Evolutionary conservation across 2,797 vertebrate species (phyloP), one percentile per base, ranked within the genome.

Genomic region (Hippocampus kuda): DNA sequence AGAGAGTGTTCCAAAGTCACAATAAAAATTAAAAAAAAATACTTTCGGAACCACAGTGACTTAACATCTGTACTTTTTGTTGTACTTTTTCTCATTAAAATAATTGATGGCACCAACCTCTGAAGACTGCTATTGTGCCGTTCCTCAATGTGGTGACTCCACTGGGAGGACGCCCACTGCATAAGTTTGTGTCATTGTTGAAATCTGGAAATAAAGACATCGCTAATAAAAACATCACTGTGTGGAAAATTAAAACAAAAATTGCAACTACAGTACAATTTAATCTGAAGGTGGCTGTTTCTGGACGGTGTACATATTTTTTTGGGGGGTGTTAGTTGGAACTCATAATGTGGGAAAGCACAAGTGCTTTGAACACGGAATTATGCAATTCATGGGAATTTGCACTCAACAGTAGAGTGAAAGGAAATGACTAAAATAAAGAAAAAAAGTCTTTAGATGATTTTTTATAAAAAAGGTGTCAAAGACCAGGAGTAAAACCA

Each of bases 51-150:
- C n/a, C 44, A 18, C 24, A 18, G 4, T 16, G 62, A 64, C 42
- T 64, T 34, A 12, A 61, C 59, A 24, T 54, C 1, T 38, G 7
- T 22, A 30, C 24, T 49, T 49, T 18, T 49, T 27, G 24, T 6
- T 13, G 18, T 41, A 2, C 34, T 11, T 22, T 15, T n/a, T 42
- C 41, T 59, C 1, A 65, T 68, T 13, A 22, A 3, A 44, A 15
- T 26, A 38, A 12, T 38, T 54, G 15, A 24, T 51, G 34, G 11
- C 72, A 70, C 91, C 81, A 56, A 98, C 97, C 97, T 94, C 95
- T 89, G 89, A 99, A 99, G 68, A 93, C 92, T 1, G 92, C 93
- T 5, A 93, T 41, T 0, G 95, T 98, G 70, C 97, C 96, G 2
- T 98, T 99, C 57, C 75, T 90, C 42, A 99, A 86, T 2, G 94